Evolutionary conservation across 2,888 invertebrate genomes (phyloP).

Genomic region (Abrostola tripartita): DNA sequence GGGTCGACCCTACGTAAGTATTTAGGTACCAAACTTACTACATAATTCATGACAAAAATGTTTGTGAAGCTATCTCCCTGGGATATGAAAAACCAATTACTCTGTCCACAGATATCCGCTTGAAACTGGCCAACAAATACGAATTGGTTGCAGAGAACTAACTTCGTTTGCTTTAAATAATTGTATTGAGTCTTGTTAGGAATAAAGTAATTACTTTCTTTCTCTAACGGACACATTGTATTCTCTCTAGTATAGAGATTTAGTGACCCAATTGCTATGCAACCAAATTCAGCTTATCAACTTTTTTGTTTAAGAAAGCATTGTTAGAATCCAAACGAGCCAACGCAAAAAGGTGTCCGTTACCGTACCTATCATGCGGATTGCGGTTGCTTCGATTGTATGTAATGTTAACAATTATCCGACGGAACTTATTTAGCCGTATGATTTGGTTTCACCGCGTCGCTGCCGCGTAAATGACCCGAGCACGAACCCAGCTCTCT

Average conservation of each 20-base stretch:
- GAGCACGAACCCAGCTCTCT: conserved; percentile 60
- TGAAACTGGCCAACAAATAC: conserved; percentile 40
- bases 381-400: conserved; percentile 75
- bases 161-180: conserved; percentile 42
- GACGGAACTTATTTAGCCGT: conserved; percentile 60
- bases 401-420: conserved; percentile 72
- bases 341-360: conserved; percentile 74
- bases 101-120: conserved; percentile 38
- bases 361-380: conserved; percentile 67
- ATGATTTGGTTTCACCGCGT: conserved; percentile 57
- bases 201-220: conserved; percentile 59
- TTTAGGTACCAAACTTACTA: conserved; percentile 54
- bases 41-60: conserved; percentile 70
- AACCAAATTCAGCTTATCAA: conserved; percentile 67
- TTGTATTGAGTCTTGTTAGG: conserved; percentile 50
- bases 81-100: conserved; percentile 40
- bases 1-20: conserved; percentile 65
- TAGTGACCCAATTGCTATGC: conserved; percentile 68
- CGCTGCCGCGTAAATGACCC: conserved; percentile 64
- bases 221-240: conserved; percentile 58
- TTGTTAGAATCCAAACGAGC: conserved; percentile 68
- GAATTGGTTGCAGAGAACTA: conserved; percentile 24
- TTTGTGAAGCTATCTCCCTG: conserved; percentile 47
- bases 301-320: conserved; percentile 71
- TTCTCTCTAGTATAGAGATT: conserved; percentile 58